These are phyloP conservation scores for Okapia johnstoni DNA, from an alignment of 2,113 vertebrate genomes.

Conservation along the genomic window DNA sequence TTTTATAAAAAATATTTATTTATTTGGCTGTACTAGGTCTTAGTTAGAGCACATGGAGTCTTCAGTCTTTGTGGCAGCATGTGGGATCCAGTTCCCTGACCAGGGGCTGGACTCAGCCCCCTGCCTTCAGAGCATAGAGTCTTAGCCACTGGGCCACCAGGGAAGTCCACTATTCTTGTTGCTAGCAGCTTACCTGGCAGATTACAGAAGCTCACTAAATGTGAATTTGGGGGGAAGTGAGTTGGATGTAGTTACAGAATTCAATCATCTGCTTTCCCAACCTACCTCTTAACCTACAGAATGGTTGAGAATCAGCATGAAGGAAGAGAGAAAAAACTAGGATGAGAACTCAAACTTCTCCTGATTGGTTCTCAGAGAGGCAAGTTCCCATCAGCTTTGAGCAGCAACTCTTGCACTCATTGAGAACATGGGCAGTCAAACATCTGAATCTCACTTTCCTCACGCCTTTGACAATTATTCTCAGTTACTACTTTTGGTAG, in stretches of 20 bases:
- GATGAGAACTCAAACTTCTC: fast-evolving
- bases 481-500: background rate
- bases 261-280: background rate
- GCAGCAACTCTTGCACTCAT: background rate
- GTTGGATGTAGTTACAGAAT: background rate
- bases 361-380: background rate
- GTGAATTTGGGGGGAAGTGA: background rate
- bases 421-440: background rate
- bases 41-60: background rate
- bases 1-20: background rate
- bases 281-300: background rate
- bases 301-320: background rate
- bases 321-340: background rate
- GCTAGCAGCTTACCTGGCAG: background rate
- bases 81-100: background rate
- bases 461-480: background rate
- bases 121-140: background rate
- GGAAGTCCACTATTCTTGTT: background rate
- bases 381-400: background rate
- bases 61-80: background rate
- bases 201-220: background rate
- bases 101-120: background rate
- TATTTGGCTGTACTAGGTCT: background rate
- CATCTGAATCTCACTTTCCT: background rate
- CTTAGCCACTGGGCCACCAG: background rate